These are phyloP conservation scores for Drosophila buzzatii DNA, from an alignment of 2,888 invertebrate species.

Conservation along the genomic window DNA sequence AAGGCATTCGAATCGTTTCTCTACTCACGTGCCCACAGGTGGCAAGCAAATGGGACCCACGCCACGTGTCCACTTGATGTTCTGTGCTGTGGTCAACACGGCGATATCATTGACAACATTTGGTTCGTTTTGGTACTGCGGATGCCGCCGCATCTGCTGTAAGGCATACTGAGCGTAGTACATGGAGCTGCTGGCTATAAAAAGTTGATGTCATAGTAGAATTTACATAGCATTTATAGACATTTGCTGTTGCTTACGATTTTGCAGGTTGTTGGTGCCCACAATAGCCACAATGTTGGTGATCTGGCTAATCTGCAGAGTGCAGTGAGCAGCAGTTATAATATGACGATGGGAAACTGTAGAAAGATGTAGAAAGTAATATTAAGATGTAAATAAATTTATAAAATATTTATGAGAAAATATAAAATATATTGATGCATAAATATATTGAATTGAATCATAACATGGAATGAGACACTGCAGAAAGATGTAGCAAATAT, in stretches of 20 bases:
- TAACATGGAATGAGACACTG: conserved; percentile 80
- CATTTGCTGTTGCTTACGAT: conserved; percentile 77
- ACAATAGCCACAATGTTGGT: conserved; percentile 84
- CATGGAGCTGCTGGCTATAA: conserved; percentile 54
- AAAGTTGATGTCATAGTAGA: background rate
- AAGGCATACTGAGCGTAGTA: conserved; percentile 81
- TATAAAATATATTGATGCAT: too few species aligned
- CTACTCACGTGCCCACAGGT: conserved; percentile 83
- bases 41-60: conserved; percentile 89
- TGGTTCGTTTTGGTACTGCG: conserved; percentile 51
- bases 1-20: accelerated
- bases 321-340: conserved; percentile 87
- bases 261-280: conserved; percentile 86
- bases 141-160: conserved; percentile 69
- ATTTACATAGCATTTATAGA: too few species aligned
- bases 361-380: background rate
- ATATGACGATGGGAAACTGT: conserved; percentile 83
- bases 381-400: background rate
- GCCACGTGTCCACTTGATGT: conserved; percentile 85
- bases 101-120: conserved; percentile 86
- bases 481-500: background rate
- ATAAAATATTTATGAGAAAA: background rate
- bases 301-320: conserved; percentile 23
- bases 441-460: too few species aligned
- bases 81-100: conserved; percentile 83